These are phyloP conservation scores for Himalopsyche tibetana DNA, from an alignment of 2,888 invertebrate species.

Conservation along the genomic window DNA sequence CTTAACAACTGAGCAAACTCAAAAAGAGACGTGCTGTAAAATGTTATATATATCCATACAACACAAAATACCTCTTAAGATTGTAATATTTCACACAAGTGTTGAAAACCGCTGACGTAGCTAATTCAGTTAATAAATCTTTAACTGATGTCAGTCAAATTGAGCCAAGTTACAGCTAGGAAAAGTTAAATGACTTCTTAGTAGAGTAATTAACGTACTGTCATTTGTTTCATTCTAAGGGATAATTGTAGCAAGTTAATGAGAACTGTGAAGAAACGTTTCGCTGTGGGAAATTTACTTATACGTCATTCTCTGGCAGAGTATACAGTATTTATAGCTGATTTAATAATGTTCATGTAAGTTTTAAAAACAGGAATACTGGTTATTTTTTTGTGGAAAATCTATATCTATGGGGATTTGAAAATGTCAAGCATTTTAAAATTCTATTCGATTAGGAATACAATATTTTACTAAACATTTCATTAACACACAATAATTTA, in stretches of 20 bases:
- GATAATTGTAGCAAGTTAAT: slow-evolving; percentile 64
- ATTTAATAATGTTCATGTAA: neutral
- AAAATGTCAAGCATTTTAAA: too few species aligned
- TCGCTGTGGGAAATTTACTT: slow-evolving; percentile 26
- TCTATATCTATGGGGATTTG: too few species aligned
- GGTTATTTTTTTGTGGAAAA: too few species aligned
- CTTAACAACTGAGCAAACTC: too few species aligned
- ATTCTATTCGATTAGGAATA: too few species aligned
- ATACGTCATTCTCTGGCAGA: neutral
- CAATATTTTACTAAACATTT: too few species aligned
- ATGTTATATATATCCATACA: too few species aligned
- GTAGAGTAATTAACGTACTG: slow-evolving; percentile 20
- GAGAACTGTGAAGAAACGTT: slow-evolving; percentile 58
- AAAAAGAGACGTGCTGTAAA: too few species aligned
- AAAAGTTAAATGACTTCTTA: slow-evolving; percentile 30
- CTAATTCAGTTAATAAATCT: slow-evolving; percentile 22
- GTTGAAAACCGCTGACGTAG: slow-evolving; percentile 14
- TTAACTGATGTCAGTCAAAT: slow-evolving; percentile 26
- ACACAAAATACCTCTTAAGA: neutral
- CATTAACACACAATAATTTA: too few species aligned
- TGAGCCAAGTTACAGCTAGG: slow-evolving; percentile 19
- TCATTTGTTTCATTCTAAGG: slow-evolving; percentile 52
- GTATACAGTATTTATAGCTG: neutral
- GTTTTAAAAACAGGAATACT: neutral
- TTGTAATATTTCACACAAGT: neutral